Base-by-base conservation (phyloP, 2,797 vertebrate genomes). In the Cyclura pinguis region DNA sequence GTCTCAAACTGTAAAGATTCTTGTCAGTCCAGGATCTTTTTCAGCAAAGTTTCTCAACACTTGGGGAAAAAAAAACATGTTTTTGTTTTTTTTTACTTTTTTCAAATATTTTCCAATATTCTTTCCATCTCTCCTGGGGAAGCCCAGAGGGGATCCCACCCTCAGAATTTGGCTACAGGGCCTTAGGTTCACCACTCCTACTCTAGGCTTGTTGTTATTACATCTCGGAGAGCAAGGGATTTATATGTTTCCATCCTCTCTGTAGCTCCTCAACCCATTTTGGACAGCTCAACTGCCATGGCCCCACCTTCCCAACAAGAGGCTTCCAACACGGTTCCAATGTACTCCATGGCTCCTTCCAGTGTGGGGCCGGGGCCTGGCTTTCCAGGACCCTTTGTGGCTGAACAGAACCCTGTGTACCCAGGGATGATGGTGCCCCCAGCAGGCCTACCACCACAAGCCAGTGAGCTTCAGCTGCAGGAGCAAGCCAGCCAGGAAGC, bases 211-310 rank as follows among this genome's bases (percentile, higher is more conserved):
- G 9, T 50, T 64, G 24, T 29, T 38, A 18, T 29, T 35, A 67
- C 42, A 1, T 76, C 8, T 22, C 1, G 20, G 3, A 62, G 59
- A 62, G 18, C 20, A 20, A 62, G 20, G 24, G 20, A 62, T 62
- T 90, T 50, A 32, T 69, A 32, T 32, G 5, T 22, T 62, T 73
- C 10, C 22, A 16, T 62, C 93, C 87, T 59, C 86, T 89, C 89
- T 88, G 6, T 92, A 99, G 99, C 98, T 89, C 98, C 98, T 52
- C 96, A 97, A 35, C 95, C 95, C 57, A 97, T 98, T 88, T 97
- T 98, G 20, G 98, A 98, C 93, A 97, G 98, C 4, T 96, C 97
- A 24, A 93, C 83, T n/a, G 92, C 95, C 20, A 92, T 96, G 91
- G 88, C 94, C 24, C 89, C 96, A 35, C 77, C 88, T n/a, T 83